phyloP scores from a whole-genome alignment of 2,888 invertebrate genomes.

The Microplitis deprimator region DNA sequence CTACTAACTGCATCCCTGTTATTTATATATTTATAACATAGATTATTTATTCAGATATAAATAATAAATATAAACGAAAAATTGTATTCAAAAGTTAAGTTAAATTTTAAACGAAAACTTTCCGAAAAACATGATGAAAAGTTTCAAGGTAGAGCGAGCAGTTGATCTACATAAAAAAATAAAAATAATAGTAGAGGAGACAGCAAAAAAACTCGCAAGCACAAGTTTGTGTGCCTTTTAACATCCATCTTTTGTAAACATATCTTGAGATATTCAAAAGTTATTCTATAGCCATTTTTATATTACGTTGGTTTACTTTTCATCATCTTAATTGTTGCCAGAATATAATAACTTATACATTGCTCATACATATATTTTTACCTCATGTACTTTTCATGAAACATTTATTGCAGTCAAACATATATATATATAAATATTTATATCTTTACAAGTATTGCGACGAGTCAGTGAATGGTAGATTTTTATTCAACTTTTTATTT shows the following conservation, averaged over 20 bases:
- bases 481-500: conserved; percentile 1
- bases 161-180: not conserved
- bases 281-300: not conserved
- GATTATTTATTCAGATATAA: not conserved
- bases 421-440: not conserved
- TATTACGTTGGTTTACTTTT: not conserved
- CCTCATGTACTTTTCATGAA: not conserved
- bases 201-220: not conserved
- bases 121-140: not conserved
- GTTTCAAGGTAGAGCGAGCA: not conserved
- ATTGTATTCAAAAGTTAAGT: not conserved
- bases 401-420: not conserved
- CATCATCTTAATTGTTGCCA: not conserved
- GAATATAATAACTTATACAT: not conserved
- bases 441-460: not conserved
- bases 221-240: not conserved
- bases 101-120: not conserved
- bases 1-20: not conserved
- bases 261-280: not conserved
- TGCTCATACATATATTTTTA: not conserved
- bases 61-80: not conserved
- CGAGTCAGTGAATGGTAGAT: not conserved
- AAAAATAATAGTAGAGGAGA: not conserved
- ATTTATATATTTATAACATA: not conserved
- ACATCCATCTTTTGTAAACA: not conserved